Evolutionary conservation across 2,113 vertebrate species (phyloP), one percentile per base, ranked within the genome.

Genomic region (Oreochromis niloticus): DNA sequence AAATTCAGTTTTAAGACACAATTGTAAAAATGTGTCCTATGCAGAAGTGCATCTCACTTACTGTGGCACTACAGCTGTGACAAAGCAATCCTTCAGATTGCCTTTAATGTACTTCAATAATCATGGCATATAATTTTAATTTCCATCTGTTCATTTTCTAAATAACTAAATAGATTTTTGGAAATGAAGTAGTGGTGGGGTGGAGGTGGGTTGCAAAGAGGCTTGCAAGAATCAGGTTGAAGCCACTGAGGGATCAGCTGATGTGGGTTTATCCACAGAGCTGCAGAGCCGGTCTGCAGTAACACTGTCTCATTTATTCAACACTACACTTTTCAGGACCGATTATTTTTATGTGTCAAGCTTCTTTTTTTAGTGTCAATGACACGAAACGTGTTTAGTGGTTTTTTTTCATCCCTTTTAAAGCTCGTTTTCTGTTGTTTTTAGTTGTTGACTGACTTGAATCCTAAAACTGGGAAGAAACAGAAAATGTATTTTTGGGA

Each of bases 321-420:
- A 32, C 71, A 5, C 9, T 50, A 8, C 4, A 50, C 32, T 6
- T 5, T 50, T 19, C 41, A 48, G 43, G 19, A 19, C 0, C 5
- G 16, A 50, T n/a, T 50, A 32, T 48, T 30, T 10, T 10, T 19
- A 30, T 73, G 22, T 30, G 9, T 46, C 1, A 0, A 27, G 22
- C 16, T 46, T 50, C 1, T 7, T 75, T 75, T 66, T 12, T 3
- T 48, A 50, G 17, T 78, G 27, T 78, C 2, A 2, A 75, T 75
- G 71, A n/a, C 43, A 30, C 19, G 3, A 78, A 78, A 78, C 2
- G 0, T 50, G 19, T 66, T 66, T 66, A 8, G 61, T 39, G 34
- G 9, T 3, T 19, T 8, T 14, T 6, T 3, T 48, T 19, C 1
- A 1, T 75, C 16, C 24, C 14, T 11, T 75, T 75, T 73, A 43